phyloP scores from a whole-genome alignment of 2,888 invertebrate species.

The Napeogenes inachia region DNA sequence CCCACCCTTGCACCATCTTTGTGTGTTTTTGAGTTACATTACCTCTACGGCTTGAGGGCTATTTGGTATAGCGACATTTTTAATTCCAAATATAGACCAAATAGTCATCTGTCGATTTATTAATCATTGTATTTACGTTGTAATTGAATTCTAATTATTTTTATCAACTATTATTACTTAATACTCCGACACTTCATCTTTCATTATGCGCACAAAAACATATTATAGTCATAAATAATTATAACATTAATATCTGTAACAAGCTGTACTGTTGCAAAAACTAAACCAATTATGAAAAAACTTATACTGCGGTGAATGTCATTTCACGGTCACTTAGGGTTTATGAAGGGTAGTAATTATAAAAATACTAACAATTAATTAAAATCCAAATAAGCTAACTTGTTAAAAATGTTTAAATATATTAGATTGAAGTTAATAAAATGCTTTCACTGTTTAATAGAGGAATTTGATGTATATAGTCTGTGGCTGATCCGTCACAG shows the following conservation, averaged over 20 bases:
- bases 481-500: conserved; percentile 29
- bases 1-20: conserved; percentile 61
- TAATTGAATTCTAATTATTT: conserved; percentile 1
- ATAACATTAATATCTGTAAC: conserved; percentile 12
- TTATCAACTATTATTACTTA: conserved; percentile 12
- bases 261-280: conserved; percentile 3
- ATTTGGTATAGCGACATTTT: too few relatives aligned
- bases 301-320: conserved; percentile 42
- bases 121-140: neutral
- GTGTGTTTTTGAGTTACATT: neutral
- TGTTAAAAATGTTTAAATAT: neutral
- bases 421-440: too few relatives aligned
- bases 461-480: conserved; percentile 35
- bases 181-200: conserved; percentile 10
- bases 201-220: conserved; percentile 16
- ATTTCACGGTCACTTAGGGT: conserved; percentile 60
- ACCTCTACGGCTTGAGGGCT: too few relatives aligned
- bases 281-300: conserved; percentile 16
- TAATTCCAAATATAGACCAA: too few relatives aligned
- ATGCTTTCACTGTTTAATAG: too few relatives aligned
- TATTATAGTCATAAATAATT: conserved; percentile 11
- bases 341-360: conserved; percentile 27
- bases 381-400: neutral
- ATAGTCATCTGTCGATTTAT: too few relatives aligned
- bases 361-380: conserved; percentile 2